These are phyloP conservation scores for Clepsis dumicolana DNA, from an alignment of 2,888 invertebrate species.

Conservation along the genomic window DNA sequence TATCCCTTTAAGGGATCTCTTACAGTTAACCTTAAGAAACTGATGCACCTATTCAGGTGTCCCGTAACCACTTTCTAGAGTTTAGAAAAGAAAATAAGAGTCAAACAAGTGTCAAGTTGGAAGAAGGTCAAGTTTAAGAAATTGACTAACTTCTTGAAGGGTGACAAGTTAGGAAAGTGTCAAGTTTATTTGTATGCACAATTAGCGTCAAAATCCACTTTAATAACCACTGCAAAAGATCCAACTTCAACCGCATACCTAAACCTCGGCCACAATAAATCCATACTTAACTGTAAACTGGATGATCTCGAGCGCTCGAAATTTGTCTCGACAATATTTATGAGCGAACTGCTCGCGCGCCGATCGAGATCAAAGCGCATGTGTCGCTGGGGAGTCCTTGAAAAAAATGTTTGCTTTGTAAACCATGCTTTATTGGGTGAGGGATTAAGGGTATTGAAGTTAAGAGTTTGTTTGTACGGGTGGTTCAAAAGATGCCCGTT, in stretches of 20 bases:
- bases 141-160: no score
- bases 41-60: no score
- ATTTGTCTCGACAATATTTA: constrained; percentile 44
- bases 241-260: constrained; percentile 20
- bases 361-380: constrained; percentile 34
- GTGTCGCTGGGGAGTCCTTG: constrained; percentile 28
- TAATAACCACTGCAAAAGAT: neutral
- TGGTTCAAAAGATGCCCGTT: neutral
- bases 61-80: no score
- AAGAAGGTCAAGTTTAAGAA: no score
- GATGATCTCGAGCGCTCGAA: constrained; percentile 39
- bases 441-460: constrained; percentile 7
- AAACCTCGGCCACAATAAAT: constrained; percentile 34
- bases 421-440: constrained; percentile 27
- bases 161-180: no score
- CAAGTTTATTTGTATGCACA: no score
- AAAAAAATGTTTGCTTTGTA: constrained; percentile 39
- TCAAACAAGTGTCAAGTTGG: no score
- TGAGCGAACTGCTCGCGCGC: constrained; percentile 28
- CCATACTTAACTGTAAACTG: constrained; percentile 39
- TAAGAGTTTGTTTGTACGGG: neutral
- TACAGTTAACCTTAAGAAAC: no score
- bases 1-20: no score
- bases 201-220: neutral
- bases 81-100: no score